phyloP scores from a whole-genome alignment of 2,888 invertebrate genomes.

The Acleris emargana region DNA sequence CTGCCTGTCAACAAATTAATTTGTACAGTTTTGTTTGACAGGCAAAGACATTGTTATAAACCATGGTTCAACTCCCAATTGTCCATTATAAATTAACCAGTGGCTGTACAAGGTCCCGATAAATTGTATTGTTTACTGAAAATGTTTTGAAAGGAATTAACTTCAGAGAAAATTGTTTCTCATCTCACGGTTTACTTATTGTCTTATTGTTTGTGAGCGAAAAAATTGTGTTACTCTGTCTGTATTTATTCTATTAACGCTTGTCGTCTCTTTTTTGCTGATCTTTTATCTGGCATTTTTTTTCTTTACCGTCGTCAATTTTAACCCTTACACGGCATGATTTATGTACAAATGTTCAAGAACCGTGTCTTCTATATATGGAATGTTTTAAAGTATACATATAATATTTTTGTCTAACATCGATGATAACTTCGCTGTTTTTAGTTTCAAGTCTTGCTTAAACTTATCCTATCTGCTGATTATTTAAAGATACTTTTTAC shows the following conservation, averaged over 20 bases:
- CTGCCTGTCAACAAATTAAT: slow-evolving; percentile 8
- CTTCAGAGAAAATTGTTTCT: slow-evolving; percentile 10
- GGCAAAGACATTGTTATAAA: slow-evolving; percentile 5
- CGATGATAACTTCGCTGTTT: no score
- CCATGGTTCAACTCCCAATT: background rate
- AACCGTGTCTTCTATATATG: no score
- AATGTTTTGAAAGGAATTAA: slow-evolving; percentile 21
- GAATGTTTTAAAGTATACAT: no score
- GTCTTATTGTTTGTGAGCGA: background rate
- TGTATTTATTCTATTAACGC: background rate
- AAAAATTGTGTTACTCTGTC: background rate
- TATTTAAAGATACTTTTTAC: no score
- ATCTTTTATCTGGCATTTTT: no score
- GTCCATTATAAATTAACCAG: slow-evolving; percentile 10
- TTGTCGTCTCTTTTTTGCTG: no score
- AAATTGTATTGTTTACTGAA: slow-evolving; percentile 15
- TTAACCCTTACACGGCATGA: no score
- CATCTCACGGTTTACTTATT: slow-evolving; percentile 7
- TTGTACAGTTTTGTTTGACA: slow-evolving; percentile 7
- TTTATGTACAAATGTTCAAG: no score
- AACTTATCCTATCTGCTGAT: no score
- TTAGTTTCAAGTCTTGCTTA: no score
- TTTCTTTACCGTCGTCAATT: no score
- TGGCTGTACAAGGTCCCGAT: slow-evolving; percentile 5
- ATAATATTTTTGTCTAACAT: no score